Evolutionary conservation across 2,888 invertebrate genomes (phyloP).

Genomic region (Dilophus febrilis): DNA sequence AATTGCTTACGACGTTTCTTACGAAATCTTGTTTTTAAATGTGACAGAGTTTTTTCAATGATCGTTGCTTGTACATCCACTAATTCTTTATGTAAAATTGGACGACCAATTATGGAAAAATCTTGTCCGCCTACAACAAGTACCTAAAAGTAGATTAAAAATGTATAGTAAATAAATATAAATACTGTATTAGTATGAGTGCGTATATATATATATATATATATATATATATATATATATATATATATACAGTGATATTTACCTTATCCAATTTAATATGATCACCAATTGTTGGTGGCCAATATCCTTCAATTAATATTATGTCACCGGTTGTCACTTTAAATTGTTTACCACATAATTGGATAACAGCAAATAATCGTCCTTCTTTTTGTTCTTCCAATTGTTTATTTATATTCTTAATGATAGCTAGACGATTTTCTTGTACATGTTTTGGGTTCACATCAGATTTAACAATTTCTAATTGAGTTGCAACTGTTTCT

Average conservation of each 20-base stretch:
- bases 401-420: slow-evolving; percentile 20
- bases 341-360: slow-evolving; percentile 67
- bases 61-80: slow-evolving; percentile 64
- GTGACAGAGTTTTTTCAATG: slow-evolving; percentile 66
- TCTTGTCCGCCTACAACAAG: slow-evolving; percentile 59
- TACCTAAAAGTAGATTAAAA: slow-evolving; percentile 32
- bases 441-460: no score
- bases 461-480: no score
- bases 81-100: slow-evolving; percentile 54
- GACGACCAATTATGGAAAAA: slow-evolving; percentile 67
- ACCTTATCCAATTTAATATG: slow-evolving; percentile 65
- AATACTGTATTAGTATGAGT: no score
- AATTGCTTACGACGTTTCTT: slow-evolving; percentile 64
- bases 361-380: slow-evolving; percentile 57
- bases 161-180: neutral
- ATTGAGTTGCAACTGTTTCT: no score
- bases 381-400: slow-evolving; percentile 18
- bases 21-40: slow-evolving; percentile 59
- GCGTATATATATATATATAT: no score
- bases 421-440: slow-evolving; percentile 11
- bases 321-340: slow-evolving; percentile 75
- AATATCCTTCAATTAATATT: slow-evolving; percentile 62
- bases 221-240: no score
- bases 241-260: slow-evolving; percentile 6
- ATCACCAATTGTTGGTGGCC: slow-evolving; percentile 70